Evolutionary conservation across 2,888 invertebrate genomes (phyloP).

Genomic region (Phorcus lineatus): DNA sequence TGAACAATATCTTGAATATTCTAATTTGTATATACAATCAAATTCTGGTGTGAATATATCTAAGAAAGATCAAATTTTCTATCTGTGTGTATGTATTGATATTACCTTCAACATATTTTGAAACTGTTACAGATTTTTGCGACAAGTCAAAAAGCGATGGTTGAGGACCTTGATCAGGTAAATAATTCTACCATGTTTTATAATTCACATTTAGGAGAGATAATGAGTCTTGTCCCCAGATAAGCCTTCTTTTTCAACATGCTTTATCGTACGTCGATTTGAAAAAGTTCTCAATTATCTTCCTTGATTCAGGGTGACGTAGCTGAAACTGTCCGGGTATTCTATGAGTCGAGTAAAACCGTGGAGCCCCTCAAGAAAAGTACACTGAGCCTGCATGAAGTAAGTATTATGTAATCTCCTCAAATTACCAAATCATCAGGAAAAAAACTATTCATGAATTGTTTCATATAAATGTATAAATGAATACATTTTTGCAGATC

Average conservation of each 20-base stretch:
- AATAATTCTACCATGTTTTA: neutral
- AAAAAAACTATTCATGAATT: too few relatives aligned
- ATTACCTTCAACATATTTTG: neutral
- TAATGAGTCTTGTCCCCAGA: too few relatives aligned
- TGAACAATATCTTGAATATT: too few relatives aligned
- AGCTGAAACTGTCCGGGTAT: conserved; percentile 88
- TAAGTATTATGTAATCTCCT: conserved; percentile 42
- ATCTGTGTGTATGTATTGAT: neutral
- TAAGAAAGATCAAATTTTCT: too few relatives aligned
- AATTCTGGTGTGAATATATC: too few relatives aligned
- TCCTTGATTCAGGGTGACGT: conserved; percentile 83
- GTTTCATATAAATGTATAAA: too few relatives aligned
- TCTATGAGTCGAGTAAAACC: conserved; percentile 82
- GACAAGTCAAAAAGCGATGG: conserved; percentile 86
- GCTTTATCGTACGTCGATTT: neutral
- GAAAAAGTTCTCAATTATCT: neutral
- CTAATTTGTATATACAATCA: too few relatives aligned
- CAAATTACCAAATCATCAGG: too few relatives aligned
- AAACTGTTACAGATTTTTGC: conserved; percentile 80
- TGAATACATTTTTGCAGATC: too few relatives aligned
- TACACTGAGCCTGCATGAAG: conserved; percentile 83
- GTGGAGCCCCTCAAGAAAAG: conserved; percentile 82
- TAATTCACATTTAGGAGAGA: neutral
- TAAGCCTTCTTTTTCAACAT: neutral
- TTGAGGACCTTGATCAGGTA: conserved; percentile 86